Percentiles rank a stretch among this genome's conserved stretches.
Evolutionary conservation across 2,888 invertebrate species (phyloP).

Genomic region (Bugulina stolonifera): DNA sequence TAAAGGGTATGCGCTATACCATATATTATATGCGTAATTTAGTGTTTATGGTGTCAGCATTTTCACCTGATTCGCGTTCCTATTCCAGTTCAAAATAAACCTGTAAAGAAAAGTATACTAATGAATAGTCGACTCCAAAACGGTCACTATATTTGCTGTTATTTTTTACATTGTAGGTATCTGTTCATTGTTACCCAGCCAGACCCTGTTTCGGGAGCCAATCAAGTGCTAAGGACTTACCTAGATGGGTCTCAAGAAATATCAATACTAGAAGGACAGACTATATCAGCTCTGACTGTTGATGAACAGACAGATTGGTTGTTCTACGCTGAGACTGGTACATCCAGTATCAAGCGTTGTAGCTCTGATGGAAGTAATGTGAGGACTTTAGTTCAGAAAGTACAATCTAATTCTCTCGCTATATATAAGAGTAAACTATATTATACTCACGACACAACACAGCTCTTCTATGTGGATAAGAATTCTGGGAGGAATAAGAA

Average conservation of each 20-base stretch:
- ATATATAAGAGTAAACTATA: conserved; percentile 62
- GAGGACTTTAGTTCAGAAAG: conserved; percentile 55
- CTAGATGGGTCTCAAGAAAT: not conserved
- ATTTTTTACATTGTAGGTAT: conserved; percentile 26
- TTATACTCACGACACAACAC: conserved; percentile 69
- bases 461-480: conserved; percentile 65
- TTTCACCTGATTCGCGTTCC: no score
- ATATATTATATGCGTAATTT: no score
- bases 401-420: conserved; percentile 65
- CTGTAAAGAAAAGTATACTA: no score
- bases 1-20: conserved; percentile 60
- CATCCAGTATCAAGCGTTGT: conserved; percentile 71
- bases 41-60: no score
- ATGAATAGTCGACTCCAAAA: no score
- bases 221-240: not conserved
- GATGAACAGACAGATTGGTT: conserved; percentile 62
- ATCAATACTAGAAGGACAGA: conserved; percentile 56
- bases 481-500: conserved; percentile 63
- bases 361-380: conserved; percentile 67
- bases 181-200: conserved; percentile 15
- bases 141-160: no score
- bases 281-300: conserved; percentile 52
- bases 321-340: conserved; percentile 71
- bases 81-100: no score
- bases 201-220: not conserved